Conservation (phyloP, 2,888 invertebrate genomes). For the Agrochola lychnidis region DNA sequence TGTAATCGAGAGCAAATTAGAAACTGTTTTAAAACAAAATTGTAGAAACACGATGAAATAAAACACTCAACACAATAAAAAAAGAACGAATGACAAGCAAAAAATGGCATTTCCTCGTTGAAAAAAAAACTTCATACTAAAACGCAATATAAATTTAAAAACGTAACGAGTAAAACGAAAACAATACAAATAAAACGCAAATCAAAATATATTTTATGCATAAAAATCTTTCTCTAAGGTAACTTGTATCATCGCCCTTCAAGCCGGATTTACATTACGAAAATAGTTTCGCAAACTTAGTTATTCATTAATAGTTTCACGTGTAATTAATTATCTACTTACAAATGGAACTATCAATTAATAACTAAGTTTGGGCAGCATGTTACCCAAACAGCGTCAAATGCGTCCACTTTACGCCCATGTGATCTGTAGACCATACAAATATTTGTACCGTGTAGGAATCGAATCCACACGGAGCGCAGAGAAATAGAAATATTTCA, state of each 20-base stretch:
- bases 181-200: slow-evolving; percentile 1
- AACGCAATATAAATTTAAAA: neutral
- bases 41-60: neutral
- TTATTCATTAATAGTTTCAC: too few species aligned
- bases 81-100: neutral
- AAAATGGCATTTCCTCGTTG: neutral
- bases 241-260: neutral
- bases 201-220: slow-evolving; percentile 13
- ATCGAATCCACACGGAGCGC: slow-evolving; percentile 11
- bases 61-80: neutral
- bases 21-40: neutral
- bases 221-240: neutral
- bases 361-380: too few species aligned
- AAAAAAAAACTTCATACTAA: neutral
- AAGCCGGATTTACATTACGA: too few species aligned
- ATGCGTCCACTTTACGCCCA: neutral
- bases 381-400: neutral
- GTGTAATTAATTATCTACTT: too few species aligned
- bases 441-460: slow-evolving; percentile 1
- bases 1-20: neutral
- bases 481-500: neutral
- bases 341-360: too few species aligned
- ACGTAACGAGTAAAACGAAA: neutral
- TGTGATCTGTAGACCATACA: neutral
- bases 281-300: too few species aligned